These are phyloP conservation scores for Chrysoperla carnea DNA, from an alignment of 1,140 invertebrate genomes.

Conservation along the genomic window DNA sequence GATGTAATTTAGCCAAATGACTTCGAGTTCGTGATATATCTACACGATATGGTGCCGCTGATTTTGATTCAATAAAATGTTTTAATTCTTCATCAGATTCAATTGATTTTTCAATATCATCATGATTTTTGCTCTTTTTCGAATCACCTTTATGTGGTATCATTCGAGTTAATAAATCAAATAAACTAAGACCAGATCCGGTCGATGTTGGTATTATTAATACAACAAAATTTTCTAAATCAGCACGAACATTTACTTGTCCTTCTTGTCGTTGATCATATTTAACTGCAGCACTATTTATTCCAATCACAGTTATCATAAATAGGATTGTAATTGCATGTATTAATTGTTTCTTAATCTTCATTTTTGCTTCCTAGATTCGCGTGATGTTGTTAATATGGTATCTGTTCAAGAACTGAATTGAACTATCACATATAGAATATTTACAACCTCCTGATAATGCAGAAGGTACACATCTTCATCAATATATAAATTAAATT, in stretches of 20 bases:
- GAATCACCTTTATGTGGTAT: background rate
- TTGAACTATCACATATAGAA: no score
- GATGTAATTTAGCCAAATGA: conserved; percentile 12
- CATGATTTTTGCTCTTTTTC: background rate
- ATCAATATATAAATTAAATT: no score
- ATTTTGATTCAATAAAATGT: conserved; percentile 21
- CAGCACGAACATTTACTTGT: conserved; percentile 39
- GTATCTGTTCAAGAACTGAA: no score
- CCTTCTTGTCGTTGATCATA: conserved; percentile 41
- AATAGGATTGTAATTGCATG: no score
- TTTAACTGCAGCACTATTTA: conserved; percentile 8
- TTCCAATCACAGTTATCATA: no score
- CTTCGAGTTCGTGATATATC: conserved; percentile 14
- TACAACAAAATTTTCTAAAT: conserved; percentile 42
- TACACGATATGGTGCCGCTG: conserved; percentile 20
- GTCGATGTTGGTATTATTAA: conserved; percentile 31
- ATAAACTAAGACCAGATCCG: conserved; percentile 5
- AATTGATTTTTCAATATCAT: conserved; percentile 1
- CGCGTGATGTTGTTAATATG: no score
- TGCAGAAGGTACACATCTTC: no score
- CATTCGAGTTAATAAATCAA: background rate
- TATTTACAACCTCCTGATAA: no score
- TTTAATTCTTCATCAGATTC: conserved; percentile 8
- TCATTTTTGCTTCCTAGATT: no score
- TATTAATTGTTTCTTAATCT: no score